These are phyloP conservation scores for Peromyscus eremicus DNA, from an alignment of 2,797 vertebrate species.

Conservation along the genomic window DNA sequence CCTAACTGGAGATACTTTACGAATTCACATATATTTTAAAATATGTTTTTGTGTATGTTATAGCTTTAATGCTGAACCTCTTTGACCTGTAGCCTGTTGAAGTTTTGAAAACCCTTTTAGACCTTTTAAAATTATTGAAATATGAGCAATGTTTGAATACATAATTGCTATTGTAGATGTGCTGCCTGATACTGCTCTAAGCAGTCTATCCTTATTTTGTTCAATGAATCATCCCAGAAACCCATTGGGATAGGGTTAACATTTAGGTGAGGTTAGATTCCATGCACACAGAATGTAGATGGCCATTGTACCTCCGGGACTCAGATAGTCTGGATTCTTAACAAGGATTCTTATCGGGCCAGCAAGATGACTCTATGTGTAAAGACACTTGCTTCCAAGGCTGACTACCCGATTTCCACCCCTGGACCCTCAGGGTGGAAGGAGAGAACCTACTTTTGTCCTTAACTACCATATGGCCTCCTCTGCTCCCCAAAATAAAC, in stretches of 20 bases:
- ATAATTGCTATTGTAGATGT: neutral
- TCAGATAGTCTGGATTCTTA: neutral
- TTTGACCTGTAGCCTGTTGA: conserved; percentile 49
- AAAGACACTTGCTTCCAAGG: neutral
- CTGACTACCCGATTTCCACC: neutral
- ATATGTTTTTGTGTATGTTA: neutral
- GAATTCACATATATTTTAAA: conserved; percentile 53
- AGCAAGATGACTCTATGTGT: neutral
- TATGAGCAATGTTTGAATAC: conserved; percentile 26
- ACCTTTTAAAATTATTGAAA: conserved; percentile 67
- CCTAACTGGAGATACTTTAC: conserved; percentile 56
- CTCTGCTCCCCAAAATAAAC: neutral
- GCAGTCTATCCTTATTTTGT: neutral
- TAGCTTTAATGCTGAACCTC: conserved; percentile 58
- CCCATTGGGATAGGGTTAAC: neutral
- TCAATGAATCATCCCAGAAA: conserved; percentile 38
- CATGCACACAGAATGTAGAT: conserved; percentile 18
- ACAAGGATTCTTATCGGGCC: neutral
- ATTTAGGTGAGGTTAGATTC: conserved; percentile 43
- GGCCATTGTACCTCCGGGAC: neutral
- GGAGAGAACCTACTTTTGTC: neutral
- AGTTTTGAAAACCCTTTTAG: conserved; percentile 55
- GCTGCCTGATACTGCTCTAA: conserved; percentile 34
- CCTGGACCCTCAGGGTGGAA: neutral
- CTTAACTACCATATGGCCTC: neutral